Evolutionary conservation across 30 jellyfish, hydroid and myxozoan genomes (phyloP), one percentile per base, ranked within the genome.

Genomic region (Sanderia malayensis): DNA sequence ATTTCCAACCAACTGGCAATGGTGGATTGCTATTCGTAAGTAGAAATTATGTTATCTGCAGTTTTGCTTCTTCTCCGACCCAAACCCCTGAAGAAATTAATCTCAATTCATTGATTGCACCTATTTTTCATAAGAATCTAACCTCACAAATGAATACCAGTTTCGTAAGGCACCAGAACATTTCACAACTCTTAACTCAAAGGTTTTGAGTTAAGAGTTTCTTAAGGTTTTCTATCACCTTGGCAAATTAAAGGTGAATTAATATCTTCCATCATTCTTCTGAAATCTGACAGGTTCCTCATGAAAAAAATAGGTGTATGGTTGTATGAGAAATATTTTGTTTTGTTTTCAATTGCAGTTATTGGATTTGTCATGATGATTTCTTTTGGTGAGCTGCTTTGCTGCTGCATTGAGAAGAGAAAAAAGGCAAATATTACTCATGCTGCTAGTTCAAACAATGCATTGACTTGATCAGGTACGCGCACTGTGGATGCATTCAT

Each of bases 11-110:
- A 76, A 76, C 70, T 76, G 88, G 88, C 65, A 76, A 46, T 76
- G 88, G 88, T 76, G 88, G 88, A 67, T 76, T 31, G 75, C 88
- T 22, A 8, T 76, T 17, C 47, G 88, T 76, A 63, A 76, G 88
- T 66, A 25, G 46, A n/a, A n/a, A n/a, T n/a, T n/a, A n/a, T n/a
- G n/a, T n/a, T n/a, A n/a, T n/a, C n/a, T n/a, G n/a, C n/a, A n/a
- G n/a, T n/a, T n/a, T n/a, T n/a, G n/a, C n/a, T n/a, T n/a, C n/a
- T n/a, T n/a, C n/a, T n/a, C n/a, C n/a, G n/a, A n/a, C n/a, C n/a
- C n/a, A n/a, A n/a, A n/a, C n/a, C n/a, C n/a, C n/a, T n/a, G n/a
- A n/a, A n/a, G n/a, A n/a, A n/a, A n/a, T n/a, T n/a, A n/a, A n/a
- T n/a, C n/a, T n/a, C n/a, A n/a, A n/a, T n/a, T n/a, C n/a, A n/a